phyloP scores from a whole-genome alignment of 1,140 invertebrate species.

The Camponotus floridanus region DNA sequence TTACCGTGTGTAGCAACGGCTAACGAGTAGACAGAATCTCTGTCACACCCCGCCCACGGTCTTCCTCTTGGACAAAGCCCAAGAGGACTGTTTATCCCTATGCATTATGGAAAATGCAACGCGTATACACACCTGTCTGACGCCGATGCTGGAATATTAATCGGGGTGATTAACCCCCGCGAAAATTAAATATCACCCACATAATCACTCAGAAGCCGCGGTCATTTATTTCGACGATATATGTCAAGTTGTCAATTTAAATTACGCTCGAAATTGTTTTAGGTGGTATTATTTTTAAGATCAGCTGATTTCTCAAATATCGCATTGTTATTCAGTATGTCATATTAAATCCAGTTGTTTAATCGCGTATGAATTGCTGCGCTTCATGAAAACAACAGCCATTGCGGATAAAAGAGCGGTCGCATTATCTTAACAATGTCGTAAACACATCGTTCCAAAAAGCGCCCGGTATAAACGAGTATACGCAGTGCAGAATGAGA shows the following conservation, averaged over 20 bases:
- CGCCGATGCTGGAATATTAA: conserved; percentile 78
- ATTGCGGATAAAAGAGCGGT: not conserved
- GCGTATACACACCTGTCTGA: conserved; percentile 46
- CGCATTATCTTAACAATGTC: conserved; percentile 2
- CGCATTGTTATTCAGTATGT: not conserved
- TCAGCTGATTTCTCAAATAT: not conserved
- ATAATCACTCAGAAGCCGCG: conserved; percentile 46
- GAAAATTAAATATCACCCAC: conserved; percentile 78
- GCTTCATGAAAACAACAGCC: not conserved
- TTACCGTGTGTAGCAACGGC: conserved; percentile 47
- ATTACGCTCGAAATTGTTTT: too few relatives aligned
- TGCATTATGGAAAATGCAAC: conserved; percentile 78
- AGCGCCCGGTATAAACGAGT: not conserved
- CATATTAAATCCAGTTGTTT: not conserved
- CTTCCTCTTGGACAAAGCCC: conserved; percentile 12
- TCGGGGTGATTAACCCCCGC: conserved; percentile 81
- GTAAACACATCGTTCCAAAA: conserved; percentile 7
- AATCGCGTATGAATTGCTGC: conserved; percentile 1
- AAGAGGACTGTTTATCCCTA: conserved; percentile 74
- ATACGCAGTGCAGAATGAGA: not conserved
- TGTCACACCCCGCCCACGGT: conserved; percentile 18
- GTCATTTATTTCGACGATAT: conserved; percentile 78
- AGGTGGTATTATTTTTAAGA: not conserved
- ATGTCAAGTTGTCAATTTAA: conserved; percentile 16
- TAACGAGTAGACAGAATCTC: conserved; percentile 65